A percentile compares a stretch with the other conserved stretches of the same genome.
These are phyloP conservation scores for Trachelus troglodyta DNA, from an alignment of 2,888 invertebrate genomes.

Conservation along the genomic window DNA sequence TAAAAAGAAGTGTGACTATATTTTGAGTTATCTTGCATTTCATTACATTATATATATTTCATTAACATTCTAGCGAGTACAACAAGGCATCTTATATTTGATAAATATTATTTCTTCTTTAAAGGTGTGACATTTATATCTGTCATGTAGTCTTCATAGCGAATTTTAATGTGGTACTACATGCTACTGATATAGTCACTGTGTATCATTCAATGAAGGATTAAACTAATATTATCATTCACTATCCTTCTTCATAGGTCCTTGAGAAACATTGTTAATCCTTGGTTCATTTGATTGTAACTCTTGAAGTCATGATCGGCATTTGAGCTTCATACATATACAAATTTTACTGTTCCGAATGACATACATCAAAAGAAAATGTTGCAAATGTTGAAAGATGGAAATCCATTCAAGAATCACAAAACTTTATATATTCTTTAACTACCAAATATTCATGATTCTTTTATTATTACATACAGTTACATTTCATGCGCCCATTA, in stretches of 20 bases:
- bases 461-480: background rate
- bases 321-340: background rate
- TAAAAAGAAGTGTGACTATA: background rate
- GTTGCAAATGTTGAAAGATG: background rate
- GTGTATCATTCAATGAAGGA: background rate
- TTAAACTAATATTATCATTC: background rate
- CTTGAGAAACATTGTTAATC: no score
- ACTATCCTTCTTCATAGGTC: background rate
- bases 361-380: no score
- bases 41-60: background rate
- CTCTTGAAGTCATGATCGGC: background rate
- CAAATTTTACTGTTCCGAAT: background rate
- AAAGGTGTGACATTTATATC: background rate
- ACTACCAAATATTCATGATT: background rate
- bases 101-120: background rate
- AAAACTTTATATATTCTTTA: background rate
- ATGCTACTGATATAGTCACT: background rate
- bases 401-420: background rate
- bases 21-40: background rate
- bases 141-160: background rate
- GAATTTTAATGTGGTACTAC: background rate
- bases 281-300: background rate
- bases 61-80: background rate
- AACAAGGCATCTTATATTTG: background rate
- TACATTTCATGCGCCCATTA: background rate